phyloP scores from a whole-genome alignment of 2,888 invertebrate genomes.

The Erebia ligea region DNA sequence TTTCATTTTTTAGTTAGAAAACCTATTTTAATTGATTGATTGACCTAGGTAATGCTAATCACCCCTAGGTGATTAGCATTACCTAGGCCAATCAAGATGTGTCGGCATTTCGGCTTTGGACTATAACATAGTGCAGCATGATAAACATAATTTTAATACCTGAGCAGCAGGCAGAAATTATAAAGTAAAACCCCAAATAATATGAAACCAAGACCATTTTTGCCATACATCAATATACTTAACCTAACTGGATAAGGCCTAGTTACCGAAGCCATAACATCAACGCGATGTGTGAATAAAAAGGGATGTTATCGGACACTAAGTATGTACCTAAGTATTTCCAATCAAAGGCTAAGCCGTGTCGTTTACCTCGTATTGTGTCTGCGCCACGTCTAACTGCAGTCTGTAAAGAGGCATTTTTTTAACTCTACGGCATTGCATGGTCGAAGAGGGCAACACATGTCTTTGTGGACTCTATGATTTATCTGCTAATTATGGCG shows the following conservation, averaged over 20 bases:
- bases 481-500: no score
- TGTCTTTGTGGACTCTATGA: no score
- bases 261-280: constrained; percentile 5
- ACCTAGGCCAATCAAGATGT: no score
- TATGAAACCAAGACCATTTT: background rate
- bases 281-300: background rate
- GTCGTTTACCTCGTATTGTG: constrained; percentile 33
- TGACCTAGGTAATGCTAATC: no score
- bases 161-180: background rate
- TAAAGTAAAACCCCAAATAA: background rate
- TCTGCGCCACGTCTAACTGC: constrained; percentile 14
- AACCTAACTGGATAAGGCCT: background rate
- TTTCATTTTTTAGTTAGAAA: no score
- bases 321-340: constrained; percentile 4
- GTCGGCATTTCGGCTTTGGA: no score
- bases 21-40: no score
- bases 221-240: background rate
- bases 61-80: no score
- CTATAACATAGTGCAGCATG: no score
- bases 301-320: constrained; percentile 9
- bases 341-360: constrained; percentile 28
- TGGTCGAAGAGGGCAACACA: no score
- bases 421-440: no score
- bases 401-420: background rate
- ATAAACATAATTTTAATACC: no score